Base-by-base conservation (phyloP, 2,888 invertebrate genomes). In the Eudiplozoon nipponicum region DNA sequence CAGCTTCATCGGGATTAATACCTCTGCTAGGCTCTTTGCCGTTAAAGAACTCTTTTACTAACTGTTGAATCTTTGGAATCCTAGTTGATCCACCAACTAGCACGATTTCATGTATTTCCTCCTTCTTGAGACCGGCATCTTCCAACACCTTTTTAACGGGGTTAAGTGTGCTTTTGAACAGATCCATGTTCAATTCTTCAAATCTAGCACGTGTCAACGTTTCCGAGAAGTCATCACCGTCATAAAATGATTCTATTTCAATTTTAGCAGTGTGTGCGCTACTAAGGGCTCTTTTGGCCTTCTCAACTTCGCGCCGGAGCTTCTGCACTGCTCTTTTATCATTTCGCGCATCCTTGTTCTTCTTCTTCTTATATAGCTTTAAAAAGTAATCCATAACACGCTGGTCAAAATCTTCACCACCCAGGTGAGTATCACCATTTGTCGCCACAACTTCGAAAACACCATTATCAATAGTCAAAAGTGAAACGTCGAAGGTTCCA, bases 51-150 rank as follows among this genome's bases (percentile, higher is more conserved):
- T 61, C 59, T 37, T 58, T 58, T 28, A 62, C 60, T 23, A 65
- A 52, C 48, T 62, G 60, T 47, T 66, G 90, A 21, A 94, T 73
- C 61, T 90, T 94, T 40, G 94, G 94, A 51, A 98, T 98, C 66
- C 94, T 73, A n/a, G 94, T 94, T 5, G 86, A 86, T 47, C 94
- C 94, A 53, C 94, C 94, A 38, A 94, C 94, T 38, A 98, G 66
- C 2, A 98, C 90, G 52, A 98, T 86, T 62, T 98, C 94, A 58
- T 90, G 76, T 28, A 98, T 75, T 52, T 94, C 86, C 52, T 77
- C 76, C 60, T 84, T 86, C 65, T 77, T 77, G 72, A 94, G 74
- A 57, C 86, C 86, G n/a, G 84, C 78, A 61, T 98, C 94, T 59
- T 86, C 84, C 53, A 98, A 62, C 9, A 90, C 78, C 20, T 42